Evolutionary conservation across 2,113 vertebrate species (phyloP), one percentile per base, ranked within the genome.

Genomic region (Neolamprologus kungweensis): DNA sequence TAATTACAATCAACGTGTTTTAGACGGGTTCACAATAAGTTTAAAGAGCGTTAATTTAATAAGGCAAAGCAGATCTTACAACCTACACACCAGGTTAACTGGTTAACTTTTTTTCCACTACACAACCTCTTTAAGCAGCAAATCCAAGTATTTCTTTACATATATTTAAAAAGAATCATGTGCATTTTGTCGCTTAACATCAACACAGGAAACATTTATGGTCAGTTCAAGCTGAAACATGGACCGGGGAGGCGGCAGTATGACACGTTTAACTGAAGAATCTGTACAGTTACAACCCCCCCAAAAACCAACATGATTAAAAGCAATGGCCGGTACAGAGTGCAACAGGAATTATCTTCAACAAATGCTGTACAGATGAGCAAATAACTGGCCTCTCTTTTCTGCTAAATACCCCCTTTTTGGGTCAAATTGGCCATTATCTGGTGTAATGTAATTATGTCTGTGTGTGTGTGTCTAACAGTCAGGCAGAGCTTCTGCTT

Each of bases 21-120:
- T 8, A 80, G 47, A 83, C 54, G 42, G 80, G 11, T 68, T 57
- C 31, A 90, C 19, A 82, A 51, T 12, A 78, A 17, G 55, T 89
- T 63, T 84, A 40, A 84, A 84, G 11, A 31, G 35, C 42, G 21
- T 79, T 31, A 35, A 87, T 45, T 60, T 47, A 14, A 63, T 93
- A 93, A 93, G 87, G 93, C 89, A 91, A 93, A 89, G 86, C 55
- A 92, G 68, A 57, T 85, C 45, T 51, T 0, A 78, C 45, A 78
- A 11, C 73, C 45, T 78, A 78, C 45, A 51, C 26, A 31, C 26
- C 71, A 50, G 23, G 16, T 85, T 85, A 68, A 11, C 65, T 50
- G 42, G n/a, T 63, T 80, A 83, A 73, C 23, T 45, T 33, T n/a
- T 78, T 28, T 78, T 13, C 4, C 40, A 28, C 55, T 51, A 51